Base-by-base conservation (phyloP, 2,888 invertebrate genomes). In the Bellardia bayeri region DNA sequence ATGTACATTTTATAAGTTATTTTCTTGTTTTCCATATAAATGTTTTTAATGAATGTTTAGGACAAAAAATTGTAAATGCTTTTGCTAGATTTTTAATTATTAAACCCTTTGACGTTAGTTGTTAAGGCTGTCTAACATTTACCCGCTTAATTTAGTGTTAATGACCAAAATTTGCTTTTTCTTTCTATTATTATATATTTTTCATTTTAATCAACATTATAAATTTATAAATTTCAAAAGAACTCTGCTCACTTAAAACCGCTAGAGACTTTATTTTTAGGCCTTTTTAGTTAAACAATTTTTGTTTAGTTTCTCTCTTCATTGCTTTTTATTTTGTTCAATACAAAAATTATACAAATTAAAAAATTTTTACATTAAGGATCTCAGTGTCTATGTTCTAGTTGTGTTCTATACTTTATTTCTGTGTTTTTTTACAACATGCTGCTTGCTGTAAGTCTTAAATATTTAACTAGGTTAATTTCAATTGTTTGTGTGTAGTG, bases 401-500 rank as follows among this genome's bases (percentile, higher is more conserved):
- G 16, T 16, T 66, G 51, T n/a, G 45, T 23, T 68, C 37, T 76
- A 61, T 2, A 61, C 33, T 69, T 54, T 49, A 13, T 58, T 78
- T 68, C 40, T 8, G 14, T 40, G n/a, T 16, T 61, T 68, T 66
- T 68, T 45, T 68, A 68, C 14, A 23, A 45, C 54, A 75, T 51
- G 8, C 7, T 49, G 58, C 72, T 51, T 49, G 58, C 78, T 51
- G 84, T 72, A 74, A 61, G 74, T 85, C 75, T 69, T 75, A 54
- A 80, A 75, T 80, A 75, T 80, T 85, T 85, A 80, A 80, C 80
- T 80, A 64, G 80, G 85, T 85, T 85, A 85, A 80, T 85, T 74
- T 80, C 61, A 85, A 68, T 75, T 69, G 61, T 80, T 51, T 72
- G 40, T 33, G 71, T 13, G 13, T 68, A 16, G n/a, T 54, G 56